Evolutionary conservation across 1,140 invertebrate genomes (phyloP).

Genomic region (Cydia pomonella): DNA sequence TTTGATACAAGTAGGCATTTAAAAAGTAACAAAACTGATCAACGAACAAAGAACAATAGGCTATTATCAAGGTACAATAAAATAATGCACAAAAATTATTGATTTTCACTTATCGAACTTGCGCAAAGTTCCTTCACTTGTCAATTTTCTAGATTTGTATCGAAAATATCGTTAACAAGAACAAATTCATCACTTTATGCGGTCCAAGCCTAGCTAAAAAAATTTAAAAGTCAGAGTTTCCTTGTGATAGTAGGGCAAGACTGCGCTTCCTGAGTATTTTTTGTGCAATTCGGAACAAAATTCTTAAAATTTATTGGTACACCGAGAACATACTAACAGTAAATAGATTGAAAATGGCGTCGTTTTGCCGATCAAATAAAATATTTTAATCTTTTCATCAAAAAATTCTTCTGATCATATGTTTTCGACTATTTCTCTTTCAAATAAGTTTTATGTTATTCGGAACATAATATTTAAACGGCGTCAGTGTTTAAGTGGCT

Average conservation of each 20-base stretch:
- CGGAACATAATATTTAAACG: conserved; percentile 9
- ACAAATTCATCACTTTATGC: background rate
- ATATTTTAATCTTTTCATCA: conserved; percentile 38
- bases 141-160: conserved; percentile 21
- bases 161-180: background rate
- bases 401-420: conserved; percentile 43
- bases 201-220: conserved; percentile 6
- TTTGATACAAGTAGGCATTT: background rate
- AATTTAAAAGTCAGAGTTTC: background rate
- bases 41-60: background rate
- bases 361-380: conserved; percentile 74
- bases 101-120: conserved; percentile 32
- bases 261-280: background rate
- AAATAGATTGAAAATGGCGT: conserved; percentile 78
- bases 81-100: conserved; percentile 30
- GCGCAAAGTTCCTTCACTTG: conserved; percentile 26
- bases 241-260: background rate
- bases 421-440: conserved; percentile 14
- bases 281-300: conserved; percentile 23
- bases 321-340: conserved; percentile 56
- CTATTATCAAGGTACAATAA: background rate
- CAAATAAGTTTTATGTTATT: background rate
- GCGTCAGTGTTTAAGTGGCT: background rate
- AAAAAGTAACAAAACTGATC: background rate
- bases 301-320: background rate